phyloP scores from a whole-genome alignment of 2,113 vertebrate genomes.

The Beaufortia kweichowensis region DNA sequence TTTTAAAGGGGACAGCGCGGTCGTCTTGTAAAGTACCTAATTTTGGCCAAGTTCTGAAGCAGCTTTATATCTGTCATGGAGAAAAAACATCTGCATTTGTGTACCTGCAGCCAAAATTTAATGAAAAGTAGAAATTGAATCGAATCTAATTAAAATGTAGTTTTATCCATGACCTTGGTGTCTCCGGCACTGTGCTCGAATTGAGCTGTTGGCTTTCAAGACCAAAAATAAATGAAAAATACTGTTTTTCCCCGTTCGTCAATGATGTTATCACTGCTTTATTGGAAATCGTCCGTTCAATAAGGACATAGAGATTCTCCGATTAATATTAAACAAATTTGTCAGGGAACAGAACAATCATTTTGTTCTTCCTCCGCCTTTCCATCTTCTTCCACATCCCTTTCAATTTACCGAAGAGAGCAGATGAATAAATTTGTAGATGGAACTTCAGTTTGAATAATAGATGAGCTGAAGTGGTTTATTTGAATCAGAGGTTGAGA shows the following conservation, averaged over 20 bases:
- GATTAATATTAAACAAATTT: constrained; percentile 24
- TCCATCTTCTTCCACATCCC: neutral
- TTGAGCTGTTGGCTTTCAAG: no score
- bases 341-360: constrained; percentile 12
- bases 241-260: neutral
- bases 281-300: constrained; percentile 4
- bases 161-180: no score
- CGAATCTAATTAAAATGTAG: no score
- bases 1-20: no score
- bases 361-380: constrained; percentile 19
- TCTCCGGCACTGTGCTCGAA: no score
- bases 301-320: neutral
- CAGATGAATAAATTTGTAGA: constrained; percentile 34
- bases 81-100: no score
- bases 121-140: no score
- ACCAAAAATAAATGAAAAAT: no score
- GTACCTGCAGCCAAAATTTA: no score
- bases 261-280: constrained; percentile 8
- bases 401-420: constrained; percentile 27
- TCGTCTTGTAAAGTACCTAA: no score
- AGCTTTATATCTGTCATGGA: no score
- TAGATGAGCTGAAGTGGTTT: constrained; percentile 42
- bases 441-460: constrained; percentile 37
- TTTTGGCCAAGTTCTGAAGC: no score
- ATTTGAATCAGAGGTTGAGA: constrained; percentile 39